Conservation (phyloP, 2,797 vertebrate species). For the Sebastes nivosus region DNA sequence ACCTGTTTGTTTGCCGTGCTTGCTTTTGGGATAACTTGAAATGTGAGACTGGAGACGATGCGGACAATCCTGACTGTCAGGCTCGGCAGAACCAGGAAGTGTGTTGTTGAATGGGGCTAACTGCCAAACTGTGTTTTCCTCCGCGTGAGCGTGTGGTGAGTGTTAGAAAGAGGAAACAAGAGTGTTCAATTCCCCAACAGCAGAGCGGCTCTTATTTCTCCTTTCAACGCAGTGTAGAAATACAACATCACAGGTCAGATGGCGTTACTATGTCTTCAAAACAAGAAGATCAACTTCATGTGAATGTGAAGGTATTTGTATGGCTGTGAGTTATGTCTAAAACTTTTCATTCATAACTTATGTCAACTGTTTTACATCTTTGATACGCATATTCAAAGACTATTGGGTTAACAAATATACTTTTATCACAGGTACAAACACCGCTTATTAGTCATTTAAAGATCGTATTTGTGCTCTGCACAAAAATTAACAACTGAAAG, state of each 20-base stretch:
- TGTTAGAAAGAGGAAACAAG: slow-evolving; percentile 81
- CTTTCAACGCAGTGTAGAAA: slow-evolving; percentile 31
- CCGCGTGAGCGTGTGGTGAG: slow-evolving; percentile 23
- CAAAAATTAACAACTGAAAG: neutral
- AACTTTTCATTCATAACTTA: slow-evolving; percentile 20
- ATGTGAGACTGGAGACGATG: slow-evolving; percentile 57
- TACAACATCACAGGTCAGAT: slow-evolving; percentile 10
- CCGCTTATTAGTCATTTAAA: neutral
- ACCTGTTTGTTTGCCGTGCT: slow-evolving; percentile 65
- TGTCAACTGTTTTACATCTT: neutral
- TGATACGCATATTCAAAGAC: neutral
- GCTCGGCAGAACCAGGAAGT: slow-evolving; percentile 76
- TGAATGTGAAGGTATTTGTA: slow-evolving; percentile 17
- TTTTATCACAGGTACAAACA: neutral
- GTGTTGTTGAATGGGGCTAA: slow-evolving; percentile 67
- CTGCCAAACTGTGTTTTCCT: slow-evolving; percentile 63
- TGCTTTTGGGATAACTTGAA: slow-evolving; percentile 75
- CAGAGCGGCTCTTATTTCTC: slow-evolving; percentile 56
- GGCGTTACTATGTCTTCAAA: slow-evolving; percentile 26
- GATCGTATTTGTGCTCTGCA: neutral
- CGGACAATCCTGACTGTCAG: slow-evolving; percentile 65
- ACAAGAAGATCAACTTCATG: neutral
- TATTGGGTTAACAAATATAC: neutral
- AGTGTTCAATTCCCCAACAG: slow-evolving; percentile 57
- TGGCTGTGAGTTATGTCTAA: neutral